Base-by-base conservation (phyloP, 2,888 invertebrate species). In the Leucophenga montana region DNA sequence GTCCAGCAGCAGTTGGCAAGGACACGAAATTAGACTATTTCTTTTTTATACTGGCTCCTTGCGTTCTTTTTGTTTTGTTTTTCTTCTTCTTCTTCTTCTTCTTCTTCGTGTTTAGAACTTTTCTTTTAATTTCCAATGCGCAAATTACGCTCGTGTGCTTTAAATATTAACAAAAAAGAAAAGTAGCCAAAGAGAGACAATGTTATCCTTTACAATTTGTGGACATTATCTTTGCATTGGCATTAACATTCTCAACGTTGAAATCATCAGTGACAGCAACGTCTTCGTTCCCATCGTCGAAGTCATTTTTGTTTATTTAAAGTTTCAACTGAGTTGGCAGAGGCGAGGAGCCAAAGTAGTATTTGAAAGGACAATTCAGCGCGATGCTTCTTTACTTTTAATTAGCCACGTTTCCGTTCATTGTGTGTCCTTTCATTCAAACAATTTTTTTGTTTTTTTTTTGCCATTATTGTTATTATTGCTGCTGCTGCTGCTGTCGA, bases 321-420 rank as follows among this genome's bases (percentile, higher is more conserved):
- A 71, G 72, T 71, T 68, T 56, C 68, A 33, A 66, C 50, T 53
- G 16, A 16, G 46, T 39, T 65, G 56, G 65, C 48, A 61, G 8
- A 39, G 33, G 39, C 9, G 39, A 39, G 8, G 39, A 11, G 39
- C 11, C 9, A 11, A 39, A 11, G 33, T 33, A 8, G 33, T 33
- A 3, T 33, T 33, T 33, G 33, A 33, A 3, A 39, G 39, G 39
- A 39, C 39, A 39, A 11, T 39, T 3, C 27, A 27, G 27, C 4
- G 27, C 72, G 59, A 73, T 77, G 77, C 79, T 72, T 73, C 74
- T 75, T 73, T 71, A 78, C 77, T 85, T 85, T 85, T 86, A 86
- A 86, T 86, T 86, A 86, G 85, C 82, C 77, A 57, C 53, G 70
- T 70, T 70, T 68, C 74, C 80, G 77, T 73, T 78, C 75, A 18